These are phyloP conservation scores for Dicrostonyx torquatus DNA, from an alignment of 2,797 vertebrate genomes.

Conservation along the genomic window DNA sequence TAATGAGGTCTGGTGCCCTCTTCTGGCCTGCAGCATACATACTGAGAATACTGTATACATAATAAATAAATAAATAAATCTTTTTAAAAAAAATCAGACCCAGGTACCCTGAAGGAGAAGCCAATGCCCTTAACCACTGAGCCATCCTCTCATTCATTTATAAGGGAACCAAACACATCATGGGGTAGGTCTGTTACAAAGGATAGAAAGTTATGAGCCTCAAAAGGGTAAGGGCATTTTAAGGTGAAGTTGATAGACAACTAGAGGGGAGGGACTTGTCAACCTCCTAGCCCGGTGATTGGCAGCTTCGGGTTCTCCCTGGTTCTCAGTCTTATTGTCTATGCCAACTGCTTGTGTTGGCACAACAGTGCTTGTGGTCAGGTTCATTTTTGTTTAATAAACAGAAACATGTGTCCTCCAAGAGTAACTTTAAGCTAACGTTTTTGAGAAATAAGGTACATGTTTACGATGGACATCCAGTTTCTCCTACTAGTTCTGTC, in stretches of 20 bases:
- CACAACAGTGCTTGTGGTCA: constrained; percentile 54
- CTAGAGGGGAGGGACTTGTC: neutral
- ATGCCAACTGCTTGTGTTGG: constrained; percentile 62
- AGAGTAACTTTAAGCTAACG: constrained; percentile 76
- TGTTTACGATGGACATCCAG: neutral
- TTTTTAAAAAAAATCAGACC: neutral
- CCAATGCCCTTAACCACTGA: neutral
- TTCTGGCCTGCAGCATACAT: no score
- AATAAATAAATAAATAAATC: no score
- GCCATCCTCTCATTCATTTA: neutral
- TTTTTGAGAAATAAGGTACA: constrained; percentile 38
- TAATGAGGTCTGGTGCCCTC: no score
- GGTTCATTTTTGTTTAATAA: constrained; percentile 70
- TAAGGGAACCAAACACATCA: neutral
- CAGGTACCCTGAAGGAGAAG: neutral
- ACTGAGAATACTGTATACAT: no score
- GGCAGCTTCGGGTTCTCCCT: neutral
- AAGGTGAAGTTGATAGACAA: constrained; percentile 56
- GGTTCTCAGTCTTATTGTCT: neutral
- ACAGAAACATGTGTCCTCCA: constrained; percentile 57
- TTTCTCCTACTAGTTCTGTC: constrained; percentile 16
- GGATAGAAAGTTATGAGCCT: neutral
- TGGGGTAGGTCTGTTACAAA: neutral
- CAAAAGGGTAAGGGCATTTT: neutral
- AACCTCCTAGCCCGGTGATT: neutral